phyloP scores from a whole-genome alignment of 1,140 invertebrate species.

The Pseudomyrmex cubaensis region DNA sequence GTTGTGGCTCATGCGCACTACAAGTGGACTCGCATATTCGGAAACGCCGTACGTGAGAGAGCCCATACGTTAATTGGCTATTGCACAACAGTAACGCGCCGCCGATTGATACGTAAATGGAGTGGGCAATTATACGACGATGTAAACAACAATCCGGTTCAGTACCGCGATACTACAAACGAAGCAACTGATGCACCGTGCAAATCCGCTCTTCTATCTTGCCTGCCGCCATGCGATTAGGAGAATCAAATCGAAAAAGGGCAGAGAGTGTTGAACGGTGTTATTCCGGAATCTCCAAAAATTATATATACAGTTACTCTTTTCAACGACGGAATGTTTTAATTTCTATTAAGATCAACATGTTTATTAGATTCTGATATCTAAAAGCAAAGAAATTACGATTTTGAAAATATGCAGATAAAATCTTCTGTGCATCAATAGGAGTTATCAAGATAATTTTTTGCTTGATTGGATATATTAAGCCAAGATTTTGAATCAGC shows the following conservation, averaged over 20 bases:
- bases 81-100: slow-evolving; percentile 76
- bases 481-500: too few relatives aligned
- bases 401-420: too few relatives aligned
- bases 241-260: slow-evolving; percentile 41
- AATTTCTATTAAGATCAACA: too few relatives aligned
- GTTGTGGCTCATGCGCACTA: background rate
- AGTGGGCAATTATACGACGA: slow-evolving; percentile 77
- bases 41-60: slow-evolving; percentile 57
- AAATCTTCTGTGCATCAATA: too few relatives aligned
- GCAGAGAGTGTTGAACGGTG: background rate
- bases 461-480: background rate
- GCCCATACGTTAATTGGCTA: slow-evolving; percentile 72
- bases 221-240: background rate
- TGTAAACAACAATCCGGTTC: slow-evolving; percentile 74
- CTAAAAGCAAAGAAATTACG: too few relatives aligned
- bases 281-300: background rate
- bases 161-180: slow-evolving; percentile 53
- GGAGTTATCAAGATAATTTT: too few relatives aligned
- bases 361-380: too few relatives aligned
- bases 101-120: slow-evolving; percentile 80
- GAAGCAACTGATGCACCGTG: slow-evolving; percentile 52
- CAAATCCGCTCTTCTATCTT: slow-evolving; percentile 54
- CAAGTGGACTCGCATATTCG: slow-evolving; percentile 19
- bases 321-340: background rate
- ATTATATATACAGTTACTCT: background rate